Base-by-base conservation (phyloP, 2,113 vertebrate genomes). In the Conger conger region DNA sequence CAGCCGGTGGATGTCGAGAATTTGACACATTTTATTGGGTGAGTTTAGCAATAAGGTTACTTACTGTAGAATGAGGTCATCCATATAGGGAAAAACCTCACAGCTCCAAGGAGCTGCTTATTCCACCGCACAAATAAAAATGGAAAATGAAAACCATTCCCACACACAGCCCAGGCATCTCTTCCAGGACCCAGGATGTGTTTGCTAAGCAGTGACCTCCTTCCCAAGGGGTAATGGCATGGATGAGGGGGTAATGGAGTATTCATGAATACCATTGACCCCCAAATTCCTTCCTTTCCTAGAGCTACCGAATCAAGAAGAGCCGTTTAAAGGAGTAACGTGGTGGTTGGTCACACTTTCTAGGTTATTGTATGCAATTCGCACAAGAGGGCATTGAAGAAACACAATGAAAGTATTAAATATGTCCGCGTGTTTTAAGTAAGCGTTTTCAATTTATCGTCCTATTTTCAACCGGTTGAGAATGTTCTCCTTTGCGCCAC, bases 201-300 rank as follows among this genome's bases (percentile, higher is more conserved):
- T 79, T 57, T 79, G 76, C 33, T 18, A 38, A 60, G 76, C 50
- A 50, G 17, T 57, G 76, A 84, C 76, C 76, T 50, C 45, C 83
- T 79, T 5, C 37, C 27, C 68, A 63, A 45, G 82, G 38, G 82
- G 33, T 8, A 33, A 3, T 4, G 17, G 27, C 57, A 20, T 35
- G 33, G 33, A 84, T 23, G 23, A n/a, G 50, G 45, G 45, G n/a
- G 45, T 57, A 38, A 79, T 30, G 83, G 53, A 37, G 80, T 33
- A 33, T 82, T 60, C 37, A 1, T 82, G 80, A 81, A 53, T 42
- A 60, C 13, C 53, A 53, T 35, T 60, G 42, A 53, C 27, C 76
- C 35, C 15, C 5, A 57, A 30, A 36, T 42, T 23, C 35, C 16
- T 79, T 42, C 76, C 23, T 84, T 79, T 37, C 18, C 40, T 8